Conservation (phyloP, 2,797 vertebrate species). For the Phrynocephalus forsythii region DNA sequence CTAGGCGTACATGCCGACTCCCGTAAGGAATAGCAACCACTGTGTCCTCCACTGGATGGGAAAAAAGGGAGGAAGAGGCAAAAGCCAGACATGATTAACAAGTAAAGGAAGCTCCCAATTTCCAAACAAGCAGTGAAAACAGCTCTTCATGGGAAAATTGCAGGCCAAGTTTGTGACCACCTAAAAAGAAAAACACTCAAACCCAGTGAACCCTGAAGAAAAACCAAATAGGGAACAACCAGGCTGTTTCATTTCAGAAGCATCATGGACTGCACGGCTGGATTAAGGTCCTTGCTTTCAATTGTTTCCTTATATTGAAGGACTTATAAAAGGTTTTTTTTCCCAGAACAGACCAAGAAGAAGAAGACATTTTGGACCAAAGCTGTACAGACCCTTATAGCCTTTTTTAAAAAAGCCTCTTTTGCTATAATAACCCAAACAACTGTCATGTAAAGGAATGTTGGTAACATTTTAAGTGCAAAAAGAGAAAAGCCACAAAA, state of each 20-base stretch:
- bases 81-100: conserved; percentile 54
- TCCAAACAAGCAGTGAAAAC: conserved; percentile 50
- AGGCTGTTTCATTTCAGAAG: conserved; percentile 5
- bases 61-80: neutral
- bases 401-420: neutral
- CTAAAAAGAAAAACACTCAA: conserved; percentile 30
- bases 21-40: conserved; percentile 91
- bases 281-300: conserved; percentile 27
- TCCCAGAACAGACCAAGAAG: no score
- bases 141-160: conserved; percentile 30
- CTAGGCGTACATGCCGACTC: conserved; percentile 91
- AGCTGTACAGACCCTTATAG: conserved; percentile 12
- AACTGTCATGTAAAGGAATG: neutral
- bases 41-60: conserved; percentile 85
- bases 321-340: no score
- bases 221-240: neutral
- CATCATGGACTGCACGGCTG: conserved; percentile 44
- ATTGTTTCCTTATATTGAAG: no score
- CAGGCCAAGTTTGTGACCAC: conserved; percentile 31
- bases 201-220: neutral
- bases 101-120: conserved; percentile 34
- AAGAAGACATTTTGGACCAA: no score
- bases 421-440: neutral
- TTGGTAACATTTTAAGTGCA: neutral
- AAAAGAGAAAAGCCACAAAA: neutral